Conservation (phyloP, 2,797 vertebrate species). For the Darevskia nairensis region DNA sequence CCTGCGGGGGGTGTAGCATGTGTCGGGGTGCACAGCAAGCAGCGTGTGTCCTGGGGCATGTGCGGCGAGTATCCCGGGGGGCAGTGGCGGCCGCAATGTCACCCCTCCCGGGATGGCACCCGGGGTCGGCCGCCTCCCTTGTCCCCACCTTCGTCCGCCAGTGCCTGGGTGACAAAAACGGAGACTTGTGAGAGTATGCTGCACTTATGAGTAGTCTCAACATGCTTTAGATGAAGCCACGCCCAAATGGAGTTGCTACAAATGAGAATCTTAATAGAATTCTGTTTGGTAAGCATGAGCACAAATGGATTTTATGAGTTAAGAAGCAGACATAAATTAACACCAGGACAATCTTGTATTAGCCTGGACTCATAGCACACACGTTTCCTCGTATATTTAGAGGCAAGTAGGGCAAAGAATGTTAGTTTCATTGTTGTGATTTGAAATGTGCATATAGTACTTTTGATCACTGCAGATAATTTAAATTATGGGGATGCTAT, state of each 20-base stretch:
- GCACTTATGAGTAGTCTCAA: not conserved
- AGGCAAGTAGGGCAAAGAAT: not conserved
- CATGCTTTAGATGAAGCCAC: too few species aligned
- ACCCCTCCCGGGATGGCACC: too few species aligned
- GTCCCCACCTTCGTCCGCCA: too few species aligned
- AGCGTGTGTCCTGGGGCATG: too few species aligned
- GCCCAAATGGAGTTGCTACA: not conserved
- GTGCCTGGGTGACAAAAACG: too few species aligned
- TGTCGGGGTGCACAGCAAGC: too few species aligned
- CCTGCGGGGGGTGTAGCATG: too few species aligned
- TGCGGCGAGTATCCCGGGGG: too few species aligned
- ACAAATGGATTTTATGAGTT: not conserved
- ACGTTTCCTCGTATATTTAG: not conserved
- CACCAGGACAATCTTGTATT: not conserved
- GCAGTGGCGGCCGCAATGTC: rapidly evolving
- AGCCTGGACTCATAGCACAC: not conserved
- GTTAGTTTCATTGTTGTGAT: slow-evolving; percentile 5
- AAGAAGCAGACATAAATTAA: not conserved
- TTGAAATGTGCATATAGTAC: slow-evolving; percentile 60
- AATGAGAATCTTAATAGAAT: not conserved
- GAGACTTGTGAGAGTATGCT: not conserved
- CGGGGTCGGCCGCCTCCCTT: too few species aligned
- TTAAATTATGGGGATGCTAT: slow-evolving; percentile 57
- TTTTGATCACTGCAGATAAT: slow-evolving; percentile 70
- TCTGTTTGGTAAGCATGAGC: not conserved